Base-by-base conservation (phyloP, 2,113 vertebrate genomes). In the Microcebus jonahi region DNA sequence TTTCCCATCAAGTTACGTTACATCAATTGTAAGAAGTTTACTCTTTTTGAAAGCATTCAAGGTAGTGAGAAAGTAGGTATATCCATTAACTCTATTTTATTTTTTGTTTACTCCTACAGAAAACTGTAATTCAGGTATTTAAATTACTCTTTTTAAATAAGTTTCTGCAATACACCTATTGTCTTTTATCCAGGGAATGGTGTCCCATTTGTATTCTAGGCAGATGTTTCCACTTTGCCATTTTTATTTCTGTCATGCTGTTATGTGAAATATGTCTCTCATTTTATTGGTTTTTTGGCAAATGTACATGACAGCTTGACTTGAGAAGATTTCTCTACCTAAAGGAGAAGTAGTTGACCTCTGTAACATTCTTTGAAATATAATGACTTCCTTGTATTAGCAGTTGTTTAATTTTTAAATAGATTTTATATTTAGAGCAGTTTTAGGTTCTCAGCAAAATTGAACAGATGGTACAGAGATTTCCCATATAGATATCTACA, bases 81-180 rank as follows among this genome's bases (percentile, higher is more conserved):
- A 29, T 75, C 2, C 8, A 63, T 88, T 55, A 92, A 50, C 15
- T 90, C 48, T 15, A n/a, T 90, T 82, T 92, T 57, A 21, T 48
- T 97, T 97, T 82, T 42, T 59, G 18, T 67, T 95, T 76, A 87
- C n/a, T 95, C 57, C 70, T 94, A 73, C 1, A 90, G 17, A 84
- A 79, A 91, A 34, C 4, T 77, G 2, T 34, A 71, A 92, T 92
- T 73, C 23, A 45, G 4, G 0, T 45, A 86, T 92, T 91, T 87
- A 80, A 73, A 68, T 68, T 36, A n/a, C 7, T 67, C 15, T 45
- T 13, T 95, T 90, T 57, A 76, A 87, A 36, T 12, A 92, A 80
- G 21, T 70, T 12, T 68, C 76, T 82, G 53, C 23, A 93, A 67
- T 48, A 76, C 50, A 63, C 6, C 18, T 13, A 79, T 77, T 89